These are phyloP conservation scores for Ostrea denselamellosa DNA, from an alignment of 1,140 invertebrate species.

Conservation along the genomic window DNA sequence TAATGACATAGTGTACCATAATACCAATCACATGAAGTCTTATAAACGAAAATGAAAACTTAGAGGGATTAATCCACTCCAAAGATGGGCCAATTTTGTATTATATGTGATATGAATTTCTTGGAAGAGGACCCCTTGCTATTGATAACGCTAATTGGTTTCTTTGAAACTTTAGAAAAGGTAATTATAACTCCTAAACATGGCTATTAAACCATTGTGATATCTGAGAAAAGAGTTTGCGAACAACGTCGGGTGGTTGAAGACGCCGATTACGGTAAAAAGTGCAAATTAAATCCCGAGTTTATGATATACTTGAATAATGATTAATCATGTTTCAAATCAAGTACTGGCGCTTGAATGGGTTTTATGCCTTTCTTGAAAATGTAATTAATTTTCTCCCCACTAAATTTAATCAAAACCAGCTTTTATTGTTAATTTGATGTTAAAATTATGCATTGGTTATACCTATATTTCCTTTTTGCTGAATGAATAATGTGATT, in stretches of 20 bases:
- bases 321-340: constrained; percentile 24
- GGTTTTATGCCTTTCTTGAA: not conserved
- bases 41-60: constrained; percentile 44
- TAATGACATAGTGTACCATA: not conserved
- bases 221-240: constrained; percentile 9
- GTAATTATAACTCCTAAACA: constrained; percentile 27
- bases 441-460: not conserved
- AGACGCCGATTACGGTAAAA: constrained; percentile 11
- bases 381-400: constrained; percentile 1
- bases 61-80: not conserved
- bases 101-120: constrained; percentile 25
- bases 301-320: constrained; percentile 39
- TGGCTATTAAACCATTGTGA: constrained; percentile 32
- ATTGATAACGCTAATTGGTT: constrained; percentile 45
- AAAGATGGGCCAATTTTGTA: constrained; percentile 37
- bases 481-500: not conserved
- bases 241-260: constrained; percentile 2
- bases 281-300: constrained; percentile 21
- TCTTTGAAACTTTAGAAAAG: constrained; percentile 42
- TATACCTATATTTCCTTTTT: not conserved
- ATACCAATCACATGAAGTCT: constrained; percentile 38
- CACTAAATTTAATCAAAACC: not conserved
- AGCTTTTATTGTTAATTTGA: not conserved
- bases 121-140: constrained; percentile 33
- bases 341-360: not conserved